These are phyloP conservation scores for Distichodus sexfasciatus DNA, from an alignment of 2,797 vertebrate species.

Conservation along the genomic window DNA sequence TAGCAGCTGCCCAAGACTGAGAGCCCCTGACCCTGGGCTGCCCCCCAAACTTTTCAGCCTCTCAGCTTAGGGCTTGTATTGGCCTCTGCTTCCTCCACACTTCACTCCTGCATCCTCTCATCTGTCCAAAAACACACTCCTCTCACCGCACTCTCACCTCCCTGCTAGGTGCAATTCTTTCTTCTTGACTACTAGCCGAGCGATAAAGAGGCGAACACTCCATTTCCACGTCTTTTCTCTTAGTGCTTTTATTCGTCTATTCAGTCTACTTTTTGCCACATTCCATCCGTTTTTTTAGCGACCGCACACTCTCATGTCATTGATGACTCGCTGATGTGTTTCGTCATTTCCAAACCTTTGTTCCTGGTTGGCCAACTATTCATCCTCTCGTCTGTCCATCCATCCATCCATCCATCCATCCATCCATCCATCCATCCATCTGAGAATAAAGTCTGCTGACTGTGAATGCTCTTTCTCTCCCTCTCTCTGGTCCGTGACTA, in stretches of 20 bases:
- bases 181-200: background rate
- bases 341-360: no score
- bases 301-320: background rate
- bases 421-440: background rate
- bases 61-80: background rate
- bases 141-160: background rate
- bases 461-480: slow-evolving; percentile 1
- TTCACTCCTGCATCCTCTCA: background rate
- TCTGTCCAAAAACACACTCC: background rate
- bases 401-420: background rate
- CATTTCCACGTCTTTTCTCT: background rate
- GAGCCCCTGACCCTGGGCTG: slow-evolving; percentile 31
- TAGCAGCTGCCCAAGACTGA: slow-evolving; percentile 34
- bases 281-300: background rate
- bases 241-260: background rate
- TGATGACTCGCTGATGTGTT: no score
- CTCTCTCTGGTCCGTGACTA: slow-evolving; percentile 7
- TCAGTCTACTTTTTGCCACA: background rate
- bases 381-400: background rate
- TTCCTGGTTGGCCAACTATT: background rate
- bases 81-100: slow-evolving; percentile 4
- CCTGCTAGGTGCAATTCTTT: background rate
- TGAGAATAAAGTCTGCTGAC: background rate
- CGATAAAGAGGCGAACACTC: background rate
- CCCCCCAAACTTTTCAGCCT: slow-evolving; percentile 19